Percentiles rank a stretch among this genome's conserved stretches.
Conservation (phyloP, 2,797 vertebrate genomes). For the Mus spretus region DNA sequence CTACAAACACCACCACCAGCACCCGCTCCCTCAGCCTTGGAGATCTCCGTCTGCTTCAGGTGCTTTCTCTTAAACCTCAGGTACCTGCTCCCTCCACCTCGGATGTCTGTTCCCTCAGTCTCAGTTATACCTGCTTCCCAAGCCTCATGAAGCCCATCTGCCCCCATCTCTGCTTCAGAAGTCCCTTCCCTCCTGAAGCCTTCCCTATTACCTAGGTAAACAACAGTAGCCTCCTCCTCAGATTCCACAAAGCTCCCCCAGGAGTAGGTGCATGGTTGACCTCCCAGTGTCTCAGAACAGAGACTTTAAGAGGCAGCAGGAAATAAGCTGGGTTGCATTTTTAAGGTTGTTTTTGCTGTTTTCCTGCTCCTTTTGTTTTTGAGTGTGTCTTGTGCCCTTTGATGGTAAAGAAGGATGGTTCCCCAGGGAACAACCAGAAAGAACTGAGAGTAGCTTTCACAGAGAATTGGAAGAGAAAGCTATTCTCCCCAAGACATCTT, state of each 20-base stretch:
- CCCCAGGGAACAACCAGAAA: constrained; percentile 43
- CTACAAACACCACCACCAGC: too few species aligned
- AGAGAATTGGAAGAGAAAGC: constrained; percentile 14
- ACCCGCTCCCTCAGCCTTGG: neutral
- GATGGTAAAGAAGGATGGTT: constrained; percentile 22
- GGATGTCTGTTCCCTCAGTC: too few species aligned
- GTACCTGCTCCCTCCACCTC: neutral
- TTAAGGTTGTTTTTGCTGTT: neutral
- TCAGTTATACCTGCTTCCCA: neutral
- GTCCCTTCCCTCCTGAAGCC: neutral
- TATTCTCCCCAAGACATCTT: neutral
- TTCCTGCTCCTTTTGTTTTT: neutral
- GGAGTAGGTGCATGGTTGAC: neutral
- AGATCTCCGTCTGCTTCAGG: neutral
- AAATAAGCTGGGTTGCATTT: neutral
- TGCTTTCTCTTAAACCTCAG: neutral
- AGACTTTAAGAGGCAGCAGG: accelerated
- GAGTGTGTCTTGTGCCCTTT: constrained; percentile 27
- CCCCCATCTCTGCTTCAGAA: neutral
- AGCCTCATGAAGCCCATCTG: neutral
- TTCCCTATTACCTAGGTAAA: neutral
- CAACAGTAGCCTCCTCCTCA: neutral
- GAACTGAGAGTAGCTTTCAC: constrained; percentile 34
- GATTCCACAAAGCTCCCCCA: neutral
- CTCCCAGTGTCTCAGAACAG: neutral